Evolutionary conservation across 2,888 invertebrate genomes (phyloP).

Genomic region (Brachycybe producta): DNA sequence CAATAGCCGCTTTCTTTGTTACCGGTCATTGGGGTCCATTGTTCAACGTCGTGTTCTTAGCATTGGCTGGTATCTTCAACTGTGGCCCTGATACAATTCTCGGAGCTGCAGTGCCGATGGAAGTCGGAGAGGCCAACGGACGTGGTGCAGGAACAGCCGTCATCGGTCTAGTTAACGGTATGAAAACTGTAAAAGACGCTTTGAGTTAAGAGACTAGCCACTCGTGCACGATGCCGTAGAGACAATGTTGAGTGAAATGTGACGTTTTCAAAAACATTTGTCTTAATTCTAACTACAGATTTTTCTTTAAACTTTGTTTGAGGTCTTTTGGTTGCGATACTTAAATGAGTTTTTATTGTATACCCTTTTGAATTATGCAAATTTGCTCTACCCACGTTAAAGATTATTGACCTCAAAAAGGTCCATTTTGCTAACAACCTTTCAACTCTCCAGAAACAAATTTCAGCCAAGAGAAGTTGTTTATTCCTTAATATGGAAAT

Average conservation of each 20-base stretch:
- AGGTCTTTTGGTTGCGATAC: no score
- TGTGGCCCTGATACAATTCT: conserved; percentile 38
- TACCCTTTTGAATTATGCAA: no score
- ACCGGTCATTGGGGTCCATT: conserved; percentile 34
- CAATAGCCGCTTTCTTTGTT: conserved; percentile 32
- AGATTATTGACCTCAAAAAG: no score
- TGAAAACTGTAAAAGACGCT: conserved; percentile 15
- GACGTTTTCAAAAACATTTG: no score
- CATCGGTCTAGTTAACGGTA: conserved; percentile 38
- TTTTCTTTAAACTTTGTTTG: no score
- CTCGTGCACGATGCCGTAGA: neutral
- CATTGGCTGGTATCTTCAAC: conserved; percentile 36
- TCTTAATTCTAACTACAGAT: no score
- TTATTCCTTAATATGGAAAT: neutral
- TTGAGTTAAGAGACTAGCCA: neutral
- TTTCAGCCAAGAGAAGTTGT: no score
- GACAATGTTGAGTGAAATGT: no score
- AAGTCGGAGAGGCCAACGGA: conserved; percentile 37
- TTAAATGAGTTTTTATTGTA: no score
- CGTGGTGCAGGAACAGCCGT: conserved; percentile 36
- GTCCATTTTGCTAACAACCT: no score
- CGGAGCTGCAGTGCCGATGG: conserved; percentile 37
- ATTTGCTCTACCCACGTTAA: no score
- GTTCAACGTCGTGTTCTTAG: conserved; percentile 34
- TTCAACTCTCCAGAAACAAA: no score